Evolutionary conservation across 2,113 vertebrate genomes (phyloP), one percentile per base, ranked within the genome.

Genomic region (Eonycteris spelaea): DNA sequence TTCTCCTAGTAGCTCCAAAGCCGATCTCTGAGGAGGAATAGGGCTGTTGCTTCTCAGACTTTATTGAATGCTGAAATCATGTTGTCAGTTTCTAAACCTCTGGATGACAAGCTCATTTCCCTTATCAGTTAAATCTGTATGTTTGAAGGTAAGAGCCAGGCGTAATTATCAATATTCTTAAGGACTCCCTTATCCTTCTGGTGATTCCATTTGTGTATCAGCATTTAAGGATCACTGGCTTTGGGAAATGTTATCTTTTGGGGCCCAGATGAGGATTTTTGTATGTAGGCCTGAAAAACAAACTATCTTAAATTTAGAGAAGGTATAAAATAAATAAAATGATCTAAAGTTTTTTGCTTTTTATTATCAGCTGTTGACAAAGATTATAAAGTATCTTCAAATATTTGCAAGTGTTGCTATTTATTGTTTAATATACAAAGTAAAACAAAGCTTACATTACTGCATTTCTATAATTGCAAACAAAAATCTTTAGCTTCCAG

Each of bases 261-360:
- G 8, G 7, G 33, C n/a, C 85, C 45, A 68, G 59, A 80, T 26
- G 40, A 93, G 91, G 6, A 74, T 74, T 63, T 83, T 53, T 19
- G 74, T 63, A 57, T 35, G 33, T 88, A 77, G n/a, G 6, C 3
- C 10, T 59, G 9, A 78, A 70, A 70, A 71, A 30, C 7, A 65
- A 38, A 68, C 22, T 68, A 51, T 35, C 33, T 95, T 87, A 71
- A 67, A 65, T 65, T 70, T 45, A 68, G 2, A 65, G 14, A 53
- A 84, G 18, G 6, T 26, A 79, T 22, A 84, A 74, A 59, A 75
- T 78, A 35, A 63, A 67, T 38, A 16, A 75, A 86, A 87, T 71
- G 30, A 61, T 38, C 7, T 86, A 38, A 48, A 95, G 9, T 83
- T 53, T 57, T 61, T 84, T 86, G 48, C 26, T 82, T 95, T 73